Conservation (phyloP, 2,797 vertebrate species). For the Bucorvus abyssinicus region DNA sequence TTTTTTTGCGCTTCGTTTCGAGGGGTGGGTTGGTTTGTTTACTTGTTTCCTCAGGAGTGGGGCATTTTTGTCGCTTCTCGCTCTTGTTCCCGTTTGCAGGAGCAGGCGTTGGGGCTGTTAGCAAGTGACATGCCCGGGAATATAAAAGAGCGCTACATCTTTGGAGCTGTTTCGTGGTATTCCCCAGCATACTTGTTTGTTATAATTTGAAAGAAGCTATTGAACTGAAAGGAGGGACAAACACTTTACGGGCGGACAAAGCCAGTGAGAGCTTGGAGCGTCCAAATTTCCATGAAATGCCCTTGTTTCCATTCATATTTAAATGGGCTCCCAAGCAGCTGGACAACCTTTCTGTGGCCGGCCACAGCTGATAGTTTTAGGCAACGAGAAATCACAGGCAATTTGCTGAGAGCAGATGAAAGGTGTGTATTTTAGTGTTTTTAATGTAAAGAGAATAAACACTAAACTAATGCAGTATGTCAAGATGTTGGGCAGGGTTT, state of each 20-base stretch:
- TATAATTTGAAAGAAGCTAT: slow-evolving; percentile 60
- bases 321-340: slow-evolving; percentile 62
- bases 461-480: not conserved
- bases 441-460: not conserved
- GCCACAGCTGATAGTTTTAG: slow-evolving; percentile 34
- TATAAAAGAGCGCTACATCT: slow-evolving; percentile 55
- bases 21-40: slow-evolving; percentile 3
- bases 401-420: slow-evolving; percentile 40
- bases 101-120: slow-evolving; percentile 38
- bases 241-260: slow-evolving; percentile 56
- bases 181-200: slow-evolving; percentile 63
- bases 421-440: not conserved
- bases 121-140: slow-evolving; percentile 43
- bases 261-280: slow-evolving; percentile 27
- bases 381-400: slow-evolving; percentile 17
- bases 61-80: not conserved
- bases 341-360: slow-evolving; percentile 39
- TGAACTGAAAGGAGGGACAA: slow-evolving; percentile 70
- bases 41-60: not conserved
- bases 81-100: slow-evolving; percentile 24
- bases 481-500: slow-evolving; percentile 10
- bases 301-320: slow-evolving; percentile 63
- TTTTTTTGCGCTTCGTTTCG: not conserved
- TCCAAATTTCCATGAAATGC: slow-evolving; percentile 58
- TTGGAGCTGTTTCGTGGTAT: slow-evolving; percentile 59